Evolutionary conservation across 2,797 vertebrate species (phyloP).

Genomic region (Anguilla marmorata): DNA sequence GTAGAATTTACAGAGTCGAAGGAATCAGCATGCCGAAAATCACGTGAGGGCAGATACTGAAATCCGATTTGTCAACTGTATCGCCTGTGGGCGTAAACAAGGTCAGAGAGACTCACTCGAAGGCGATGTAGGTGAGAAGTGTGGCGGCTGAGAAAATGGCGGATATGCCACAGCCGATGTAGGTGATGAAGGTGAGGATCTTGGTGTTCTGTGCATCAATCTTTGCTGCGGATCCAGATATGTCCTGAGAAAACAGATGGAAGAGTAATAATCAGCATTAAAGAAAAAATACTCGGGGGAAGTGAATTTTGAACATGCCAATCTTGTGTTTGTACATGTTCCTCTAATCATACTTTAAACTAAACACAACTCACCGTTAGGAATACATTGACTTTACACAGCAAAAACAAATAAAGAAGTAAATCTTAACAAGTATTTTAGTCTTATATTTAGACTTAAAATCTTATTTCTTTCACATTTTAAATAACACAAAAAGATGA

Average conservation of each 20-base stretch:
- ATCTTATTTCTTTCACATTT: no score
- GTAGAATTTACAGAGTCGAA: neutral
- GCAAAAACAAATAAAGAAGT: no score
- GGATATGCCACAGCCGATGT: slow-evolving; percentile 91
- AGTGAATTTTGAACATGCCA: no score
- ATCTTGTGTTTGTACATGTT: neutral
- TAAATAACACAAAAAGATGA: no score
- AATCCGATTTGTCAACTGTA: neutral
- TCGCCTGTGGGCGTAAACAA: neutral
- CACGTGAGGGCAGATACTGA: neutral
- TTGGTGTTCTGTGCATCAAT: slow-evolving; percentile 75
- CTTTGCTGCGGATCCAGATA: slow-evolving; percentile 69
- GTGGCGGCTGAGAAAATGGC: slow-evolving; percentile 92
- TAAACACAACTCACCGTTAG: neutral
- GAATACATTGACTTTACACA: neutral
- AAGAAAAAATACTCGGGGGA: no score
- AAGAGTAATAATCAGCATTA: no score
- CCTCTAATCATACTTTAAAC: neutral
- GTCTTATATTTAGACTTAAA: no score
- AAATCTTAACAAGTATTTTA: no score
- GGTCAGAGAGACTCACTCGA: slow-evolving; percentile 82
- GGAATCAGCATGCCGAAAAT: neutral
- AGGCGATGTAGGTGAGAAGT: slow-evolving; percentile 93
- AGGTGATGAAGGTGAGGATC: slow-evolving; percentile 89
- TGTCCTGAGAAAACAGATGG: slow-evolving; percentile 71